Base-by-base conservation (phyloP, 1,140 invertebrate genomes). In the Tribolium madens region DNA sequence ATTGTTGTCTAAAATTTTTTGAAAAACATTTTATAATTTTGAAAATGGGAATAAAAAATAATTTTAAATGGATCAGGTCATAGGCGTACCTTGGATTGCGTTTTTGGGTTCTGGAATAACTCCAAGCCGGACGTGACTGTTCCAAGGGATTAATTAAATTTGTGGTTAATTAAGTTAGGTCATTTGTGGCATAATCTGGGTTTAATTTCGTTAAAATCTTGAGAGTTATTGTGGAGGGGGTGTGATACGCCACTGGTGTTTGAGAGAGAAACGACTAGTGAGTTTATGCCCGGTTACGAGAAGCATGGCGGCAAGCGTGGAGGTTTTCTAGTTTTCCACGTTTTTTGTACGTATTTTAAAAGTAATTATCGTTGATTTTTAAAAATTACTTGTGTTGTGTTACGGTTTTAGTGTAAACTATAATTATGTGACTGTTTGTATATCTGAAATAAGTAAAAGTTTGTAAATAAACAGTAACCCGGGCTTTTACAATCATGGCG, bases 221-320 rank as follows among this genome's bases (percentile, higher is more conserved):
- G 48, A 2, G 5, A 50, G 5, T 50, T 12, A 13, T 15, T 2
- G 48, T 10, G 48, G 48, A 5, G 15, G 15, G 48, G 48, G 48
- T 18, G 21, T 42, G 57, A 7, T 33, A 33, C 57, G 57, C 57
- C 57, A 64, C 57, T 64, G 57, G 21, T 33, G 57, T 31, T 0
- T 0, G 57, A 64, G 18, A 64, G 26, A 18, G 57, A 31, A 2
- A 64, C n/a, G n/a, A 12, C 1, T 0, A 33, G 17, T 12, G 26
- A 71, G 36, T 47, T 71, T 73, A 73, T 50, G 46, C 69, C 78
- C 75, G 75, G 75, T 77, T 33, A 71, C 12, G 36, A 72, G 60
- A 76, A 81, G 79, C 79, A 81, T 81, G 79, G 79, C 79, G 79
- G 70, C 73, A 78, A 77, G 79, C 78, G 77, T 79, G 77, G 70